Evolutionary conservation across 2,113 vertebrate genomes (phyloP).

Genomic region (Scalopus aquaticus): DNA sequence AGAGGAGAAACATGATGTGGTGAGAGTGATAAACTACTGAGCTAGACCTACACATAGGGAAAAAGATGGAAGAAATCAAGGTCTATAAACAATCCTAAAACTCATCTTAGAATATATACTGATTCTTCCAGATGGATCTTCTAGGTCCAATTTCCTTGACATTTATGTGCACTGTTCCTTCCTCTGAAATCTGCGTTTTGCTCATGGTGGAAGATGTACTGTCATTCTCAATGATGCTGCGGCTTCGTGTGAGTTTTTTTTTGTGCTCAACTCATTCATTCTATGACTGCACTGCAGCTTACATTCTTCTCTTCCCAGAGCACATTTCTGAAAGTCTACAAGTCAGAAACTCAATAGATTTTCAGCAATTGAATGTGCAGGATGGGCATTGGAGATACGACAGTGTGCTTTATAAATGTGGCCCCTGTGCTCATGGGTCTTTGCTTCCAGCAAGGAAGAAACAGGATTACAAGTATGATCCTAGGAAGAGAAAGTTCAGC

Average conservation of each 20-base stretch:
- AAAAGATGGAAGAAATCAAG: slow-evolving; percentile 26
- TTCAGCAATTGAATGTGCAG: not conserved
- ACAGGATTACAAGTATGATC: not conserved
- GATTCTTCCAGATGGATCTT: not conserved
- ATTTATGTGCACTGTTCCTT: not conserved
- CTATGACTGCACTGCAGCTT: not conserved
- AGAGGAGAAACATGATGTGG: not conserved
- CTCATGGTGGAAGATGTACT: not conserved
- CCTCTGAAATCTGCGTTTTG: not conserved
- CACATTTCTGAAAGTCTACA: not conserved
- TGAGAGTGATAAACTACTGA: not conserved
- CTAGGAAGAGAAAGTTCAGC: not conserved
- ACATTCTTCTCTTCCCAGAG: not conserved
- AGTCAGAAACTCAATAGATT: not conserved
- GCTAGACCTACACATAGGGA: not conserved
- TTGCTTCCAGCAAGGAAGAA: not conserved
- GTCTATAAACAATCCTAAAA: slow-evolving; percentile 44
- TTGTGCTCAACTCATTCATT: not conserved
- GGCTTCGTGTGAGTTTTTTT: accelerated
- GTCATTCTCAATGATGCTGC: not conserved
- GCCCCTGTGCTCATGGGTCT: not conserved
- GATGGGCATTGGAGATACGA: not conserved
- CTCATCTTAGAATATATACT: slow-evolving; percentile 11
- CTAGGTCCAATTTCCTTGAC: not conserved
- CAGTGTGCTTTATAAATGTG: not conserved